phyloP scores from a whole-genome alignment of 53 echinoderm and acorn worm species.

The Stichopus horrens region DNA sequence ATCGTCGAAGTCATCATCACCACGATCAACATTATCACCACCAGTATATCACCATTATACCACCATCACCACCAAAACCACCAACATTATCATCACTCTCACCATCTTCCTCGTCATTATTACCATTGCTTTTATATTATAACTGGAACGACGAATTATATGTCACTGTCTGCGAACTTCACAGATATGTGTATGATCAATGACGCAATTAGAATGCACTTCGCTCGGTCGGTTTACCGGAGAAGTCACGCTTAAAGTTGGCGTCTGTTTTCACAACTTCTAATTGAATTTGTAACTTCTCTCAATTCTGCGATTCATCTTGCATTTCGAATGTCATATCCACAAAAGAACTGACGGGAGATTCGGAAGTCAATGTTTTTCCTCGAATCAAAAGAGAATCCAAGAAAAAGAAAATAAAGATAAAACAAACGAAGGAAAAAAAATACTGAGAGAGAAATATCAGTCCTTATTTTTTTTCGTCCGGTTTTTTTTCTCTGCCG shows the following conservation, averaged over 20 bases:
- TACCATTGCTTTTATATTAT: no score
- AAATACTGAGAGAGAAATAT: neutral
- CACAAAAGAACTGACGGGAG: neutral
- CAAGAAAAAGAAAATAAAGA: neutral
- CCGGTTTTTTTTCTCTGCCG: neutral
- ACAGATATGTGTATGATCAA: neutral
- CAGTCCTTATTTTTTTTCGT: neutral
- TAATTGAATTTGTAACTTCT: conserved; percentile 1
- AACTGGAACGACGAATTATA: neutral
- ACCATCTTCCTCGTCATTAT: no score
- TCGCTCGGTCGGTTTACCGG: neutral
- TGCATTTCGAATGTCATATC: neutral
- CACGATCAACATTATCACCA: no score
- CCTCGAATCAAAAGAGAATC: no score
- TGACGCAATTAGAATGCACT: neutral
- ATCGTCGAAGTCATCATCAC: no score
- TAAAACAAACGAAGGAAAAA: neutral
- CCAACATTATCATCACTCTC: no score
- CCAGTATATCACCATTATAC: no score
- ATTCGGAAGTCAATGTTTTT: neutral
- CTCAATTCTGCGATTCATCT: neutral
- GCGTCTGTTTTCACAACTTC: conserved; percentile 7
- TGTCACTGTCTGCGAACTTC: neutral
- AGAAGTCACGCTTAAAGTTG: neutral
- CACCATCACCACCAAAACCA: no score